Base-by-base conservation (phyloP, 2,888 invertebrate species). In the Eilema griseolum region DNA sequence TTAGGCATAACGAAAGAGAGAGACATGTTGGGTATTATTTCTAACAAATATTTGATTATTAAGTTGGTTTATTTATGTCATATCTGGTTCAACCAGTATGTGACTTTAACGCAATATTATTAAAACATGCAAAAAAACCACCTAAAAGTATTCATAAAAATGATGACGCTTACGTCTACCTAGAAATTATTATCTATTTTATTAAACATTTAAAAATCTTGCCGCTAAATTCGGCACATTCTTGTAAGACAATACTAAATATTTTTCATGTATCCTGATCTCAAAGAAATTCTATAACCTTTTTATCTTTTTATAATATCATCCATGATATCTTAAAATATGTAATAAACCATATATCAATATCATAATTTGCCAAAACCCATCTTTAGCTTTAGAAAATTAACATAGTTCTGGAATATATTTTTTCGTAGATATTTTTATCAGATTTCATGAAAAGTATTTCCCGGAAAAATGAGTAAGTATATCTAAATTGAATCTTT, bases 1-100 rank as follows among this genome's bases (percentile, higher is more conserved):
- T 78, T 85, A 87, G 83, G 70, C 56, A 74, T 80, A 77, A 75
- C 56, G 67, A 75, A 71, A 73, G 72, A 77, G 77, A 81, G 71
- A 82, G 71, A 73, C 68, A 26, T 67, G 67, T 73, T 67, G 69
- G 67, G 56, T 71, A 72, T 70, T 24, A 62, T 77, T 72, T 65
- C 14, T 66, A 62, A 65, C 23, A 66, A 61, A 31, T 46, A 67
- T 63, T 62, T 63, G 41, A 63, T 69, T 24, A 61, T 59, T 62
- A 41, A 56, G 28, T 61, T 68, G 23, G 31, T 26, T 37, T 66
- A 57, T 23, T 24, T 57, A 64, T 28, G n/a, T 64, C 28, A 66
- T 66, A 16, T 57, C 57, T 61, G 33, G 33, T 33, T 66, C 14
- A 2, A 24, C 20, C 16, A 52, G 57, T 8, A 57, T 8, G 12